Percentiles rank a stretch among this genome's conserved stretches.
Conservation (phyloP, 1,140 invertebrate genomes). For the Oppia nitens region DNA sequence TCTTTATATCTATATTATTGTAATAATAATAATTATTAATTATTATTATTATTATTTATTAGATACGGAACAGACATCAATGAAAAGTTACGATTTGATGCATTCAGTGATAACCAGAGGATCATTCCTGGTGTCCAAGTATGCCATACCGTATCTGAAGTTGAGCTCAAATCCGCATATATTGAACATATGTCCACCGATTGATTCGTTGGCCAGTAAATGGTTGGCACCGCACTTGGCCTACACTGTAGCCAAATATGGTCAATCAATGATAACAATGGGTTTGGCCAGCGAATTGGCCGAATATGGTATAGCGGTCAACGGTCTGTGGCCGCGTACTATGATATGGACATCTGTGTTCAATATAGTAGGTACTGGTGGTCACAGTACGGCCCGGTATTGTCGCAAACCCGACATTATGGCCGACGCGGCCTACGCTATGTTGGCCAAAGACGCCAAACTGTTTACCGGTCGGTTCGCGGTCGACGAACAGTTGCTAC, state of each 20-base stretch:
- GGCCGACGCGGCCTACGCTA: conserved; percentile 80
- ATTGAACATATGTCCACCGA: conserved; percentile 81
- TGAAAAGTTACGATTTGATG: conserved; percentile 93
- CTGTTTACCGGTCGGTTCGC: conserved; percentile 72
- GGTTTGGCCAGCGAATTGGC: conserved; percentile 88
- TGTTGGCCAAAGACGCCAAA: conserved; percentile 59
- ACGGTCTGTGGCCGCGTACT: conserved; percentile 89
- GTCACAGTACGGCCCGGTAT: conserved; percentile 35
- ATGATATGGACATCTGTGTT: conserved; percentile 91
- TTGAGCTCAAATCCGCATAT: conserved; percentile 86
- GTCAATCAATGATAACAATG: conserved; percentile 97
- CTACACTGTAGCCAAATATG: conserved; percentile 96
- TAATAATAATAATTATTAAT: not conserved
- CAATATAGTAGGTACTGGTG: conserved; percentile 50
- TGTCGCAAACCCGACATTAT: conserved; percentile 78
- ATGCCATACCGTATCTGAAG: conserved; percentile 71
- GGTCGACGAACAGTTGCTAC: conserved; percentile 80
- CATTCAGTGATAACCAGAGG: conserved; percentile 75
- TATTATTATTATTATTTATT: not conserved
- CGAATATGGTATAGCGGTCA: conserved; percentile 65
- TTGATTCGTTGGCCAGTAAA: conserved; percentile 65
- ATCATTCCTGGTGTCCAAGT: conserved; percentile 81
- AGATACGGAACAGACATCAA: conserved; percentile 60
- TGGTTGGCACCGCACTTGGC: conserved; percentile 90
- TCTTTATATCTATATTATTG: too few relatives aligned